These are phyloP conservation scores for Iphiclides podalirius DNA, from an alignment of 2,888 invertebrate genomes.

Conservation along the genomic window DNA sequence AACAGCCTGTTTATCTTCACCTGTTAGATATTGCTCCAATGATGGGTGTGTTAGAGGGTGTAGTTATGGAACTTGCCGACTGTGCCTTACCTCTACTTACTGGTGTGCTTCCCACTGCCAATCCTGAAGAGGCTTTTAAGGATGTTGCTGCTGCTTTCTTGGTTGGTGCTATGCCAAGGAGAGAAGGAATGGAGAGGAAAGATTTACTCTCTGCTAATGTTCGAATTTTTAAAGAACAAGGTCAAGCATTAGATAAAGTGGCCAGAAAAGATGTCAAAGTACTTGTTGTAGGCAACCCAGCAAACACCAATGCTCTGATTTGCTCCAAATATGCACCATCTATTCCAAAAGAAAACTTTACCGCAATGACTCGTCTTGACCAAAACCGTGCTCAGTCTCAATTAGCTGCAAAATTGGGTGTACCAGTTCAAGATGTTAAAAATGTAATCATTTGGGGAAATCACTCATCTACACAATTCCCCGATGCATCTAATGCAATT, in stretches of 20 bases:
- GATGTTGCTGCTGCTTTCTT: conserved; percentile 97
- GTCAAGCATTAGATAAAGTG: conserved; percentile 93
- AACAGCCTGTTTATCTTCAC: conserved; percentile 92
- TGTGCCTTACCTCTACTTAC: conserved; percentile 94
- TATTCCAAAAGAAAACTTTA: conserved; percentile 97
- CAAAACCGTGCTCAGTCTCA: conserved; percentile 98
- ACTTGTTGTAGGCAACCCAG: conserved; percentile 99
- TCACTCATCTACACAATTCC: conserved; percentile 99
- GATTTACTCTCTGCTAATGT: conserved; percentile 98
- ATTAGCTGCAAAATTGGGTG: conserved; percentile 85
- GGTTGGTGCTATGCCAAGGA: conserved; percentile 98
- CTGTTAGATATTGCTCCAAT: conserved; percentile 97
- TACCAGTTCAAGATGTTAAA: conserved; percentile 86
- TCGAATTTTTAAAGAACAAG: conserved; percentile 98
- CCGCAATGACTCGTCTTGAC: conserved; percentile 98
- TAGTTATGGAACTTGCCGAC: conserved; percentile 98
- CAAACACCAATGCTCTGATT: conserved; percentile 98
- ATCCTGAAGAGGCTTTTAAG: conserved; percentile 95
- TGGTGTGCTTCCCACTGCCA: conserved; percentile 92
- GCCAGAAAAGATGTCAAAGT: conserved; percentile 96
- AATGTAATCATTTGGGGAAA: conserved; percentile 99
- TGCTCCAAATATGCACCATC: conserved; percentile 97
- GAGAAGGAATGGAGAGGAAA: conserved; percentile 98
- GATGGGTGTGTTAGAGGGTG: conserved; percentile 98
- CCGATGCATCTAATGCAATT: conserved; percentile 90